Percentiles rank a stretch among this genome's conserved stretches.
These are phyloP conservation scores for Gallirallus australis DNA, from an alignment of 2,797 vertebrate genomes.

Conservation along the genomic window DNA sequence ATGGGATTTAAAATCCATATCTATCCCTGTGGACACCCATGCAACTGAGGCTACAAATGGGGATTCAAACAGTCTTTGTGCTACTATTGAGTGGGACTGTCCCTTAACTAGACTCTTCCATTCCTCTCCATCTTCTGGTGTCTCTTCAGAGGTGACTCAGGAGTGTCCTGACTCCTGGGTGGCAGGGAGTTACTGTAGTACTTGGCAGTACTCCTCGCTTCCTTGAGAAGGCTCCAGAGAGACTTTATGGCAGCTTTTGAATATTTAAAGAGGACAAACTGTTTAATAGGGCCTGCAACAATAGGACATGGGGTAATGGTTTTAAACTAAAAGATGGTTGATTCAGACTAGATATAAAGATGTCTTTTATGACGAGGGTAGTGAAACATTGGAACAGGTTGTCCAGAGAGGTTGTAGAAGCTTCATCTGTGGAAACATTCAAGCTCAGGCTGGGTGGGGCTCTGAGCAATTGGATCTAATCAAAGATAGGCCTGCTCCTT, in stretches of 20 bases:
- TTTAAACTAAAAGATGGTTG: neutral
- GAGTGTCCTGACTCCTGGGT: neutral
- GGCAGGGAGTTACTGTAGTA: neutral
- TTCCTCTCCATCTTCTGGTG: neutral
- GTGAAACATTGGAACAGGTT: neutral
- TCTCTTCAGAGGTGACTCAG: neutral
- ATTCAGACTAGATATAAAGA: neutral
- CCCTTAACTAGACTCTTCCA: neutral
- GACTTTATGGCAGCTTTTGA: too few species aligned
- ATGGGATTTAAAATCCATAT: neutral
- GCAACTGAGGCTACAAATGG: neutral
- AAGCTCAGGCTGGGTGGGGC: rapidly evolving
- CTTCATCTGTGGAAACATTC: neutral
- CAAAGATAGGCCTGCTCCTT: neutral
- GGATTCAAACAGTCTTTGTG: too few species aligned
- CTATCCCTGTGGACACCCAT: neutral
- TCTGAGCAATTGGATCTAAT: neutral
- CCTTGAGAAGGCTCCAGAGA: too few species aligned
- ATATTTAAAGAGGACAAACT: neutral
- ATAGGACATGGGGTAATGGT: neutral
- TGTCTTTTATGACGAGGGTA: rapidly evolving
- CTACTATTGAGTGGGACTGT: neutral
- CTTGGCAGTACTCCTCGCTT: neutral
- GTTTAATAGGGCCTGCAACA: neutral
- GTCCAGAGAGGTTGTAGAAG: neutral